phyloP scores from a whole-genome alignment of 2,113 vertebrate genomes.

The Salminus brasiliensis region DNA sequence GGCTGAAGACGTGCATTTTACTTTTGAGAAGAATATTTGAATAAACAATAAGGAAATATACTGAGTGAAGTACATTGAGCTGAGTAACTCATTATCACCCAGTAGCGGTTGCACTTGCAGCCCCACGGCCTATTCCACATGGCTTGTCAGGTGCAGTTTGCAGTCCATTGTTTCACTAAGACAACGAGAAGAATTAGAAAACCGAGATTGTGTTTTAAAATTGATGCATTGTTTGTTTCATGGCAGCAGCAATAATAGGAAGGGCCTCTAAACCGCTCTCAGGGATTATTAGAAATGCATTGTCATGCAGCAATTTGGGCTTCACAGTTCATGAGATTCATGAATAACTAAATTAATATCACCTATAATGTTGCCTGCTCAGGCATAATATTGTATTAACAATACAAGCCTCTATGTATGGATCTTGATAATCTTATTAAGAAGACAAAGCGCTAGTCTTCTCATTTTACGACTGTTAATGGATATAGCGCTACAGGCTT shows the following conservation, averaged over 20 bases:
- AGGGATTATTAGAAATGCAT: conserved; percentile 59
- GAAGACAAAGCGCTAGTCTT: conserved; percentile 54
- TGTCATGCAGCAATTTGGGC: conserved; percentile 67
- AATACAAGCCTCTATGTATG: conserved; percentile 49
- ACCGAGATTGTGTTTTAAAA: conserved; percentile 45
- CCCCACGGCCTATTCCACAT: neutral
- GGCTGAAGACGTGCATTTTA: neutral
- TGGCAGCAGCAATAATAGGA: conserved; percentile 33
- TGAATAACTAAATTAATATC: conserved; percentile 72
- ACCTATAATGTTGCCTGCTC: conserved; percentile 66
- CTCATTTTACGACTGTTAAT: conserved; percentile 55
- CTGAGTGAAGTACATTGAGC: conserved; percentile 14
- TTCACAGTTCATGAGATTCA: conserved; percentile 71
- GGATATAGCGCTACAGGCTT: conserved; percentile 52
- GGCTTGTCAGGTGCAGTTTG: conserved; percentile 22
- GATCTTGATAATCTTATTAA: conserved; percentile 61
- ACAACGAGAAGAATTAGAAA: conserved; percentile 27
- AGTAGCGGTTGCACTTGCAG: neutral
- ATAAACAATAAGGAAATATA: too few species aligned
- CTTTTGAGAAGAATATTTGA: too few species aligned
- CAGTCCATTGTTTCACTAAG: conserved; percentile 53
- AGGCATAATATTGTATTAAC: conserved; percentile 64
- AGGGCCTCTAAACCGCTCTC: conserved; percentile 38
- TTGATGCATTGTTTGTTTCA: conserved; percentile 50
- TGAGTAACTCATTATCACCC: conserved; percentile 30